Base-by-base conservation (phyloP, 2,888 invertebrate species). In the Lymantria dispar region DNA sequence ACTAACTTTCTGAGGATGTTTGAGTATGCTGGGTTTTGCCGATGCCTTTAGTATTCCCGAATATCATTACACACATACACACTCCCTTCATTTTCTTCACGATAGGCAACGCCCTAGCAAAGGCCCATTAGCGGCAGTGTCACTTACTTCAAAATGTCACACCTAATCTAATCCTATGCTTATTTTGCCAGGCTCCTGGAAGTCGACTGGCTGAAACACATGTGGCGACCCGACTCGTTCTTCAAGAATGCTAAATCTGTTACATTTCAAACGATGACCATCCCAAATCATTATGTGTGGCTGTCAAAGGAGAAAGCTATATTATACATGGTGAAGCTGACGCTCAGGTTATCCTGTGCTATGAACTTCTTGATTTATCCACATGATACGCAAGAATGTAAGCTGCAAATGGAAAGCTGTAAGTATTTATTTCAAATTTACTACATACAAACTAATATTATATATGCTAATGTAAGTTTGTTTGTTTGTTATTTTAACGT, bases 331-430 rank as follows among this genome's bases (percentile, higher is more conserved):
- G 88, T 97, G 73, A 98, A 98, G 94, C 94, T 98, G 64, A 98
- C 98, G 0, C 81, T 98, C 57, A 95, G 95, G 60, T 86, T 98
- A 33, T 98, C 97, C 0, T 98, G 98, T 74, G 97, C 97, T 0
- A 98, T 98, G 98, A 97, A 98, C 84, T 97, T 98, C 80, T 94
- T 97, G 72, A 96, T 97, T 74, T 98, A 98, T 83, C 98, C 98
- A 0, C 98, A 98, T 74, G 98, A 98, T 75, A 97, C 97, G 0
- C 98, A 98, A 85, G 97, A 97, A 80, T 98, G 98, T 79, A 97
- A 97, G 85, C 92, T 98, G 57, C 97, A 98, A 88, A 97, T 98
- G 96, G 98, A 98, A 83, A 98, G 98, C 80, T 91, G 98, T 98
- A 87, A 96, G 98, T 95, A 62, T 7, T 15, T 43, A 7, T 40